These are phyloP conservation scores for Phaethornis superciliosus DNA, from an alignment of 2,113 vertebrate species.

Conservation along the genomic window DNA sequence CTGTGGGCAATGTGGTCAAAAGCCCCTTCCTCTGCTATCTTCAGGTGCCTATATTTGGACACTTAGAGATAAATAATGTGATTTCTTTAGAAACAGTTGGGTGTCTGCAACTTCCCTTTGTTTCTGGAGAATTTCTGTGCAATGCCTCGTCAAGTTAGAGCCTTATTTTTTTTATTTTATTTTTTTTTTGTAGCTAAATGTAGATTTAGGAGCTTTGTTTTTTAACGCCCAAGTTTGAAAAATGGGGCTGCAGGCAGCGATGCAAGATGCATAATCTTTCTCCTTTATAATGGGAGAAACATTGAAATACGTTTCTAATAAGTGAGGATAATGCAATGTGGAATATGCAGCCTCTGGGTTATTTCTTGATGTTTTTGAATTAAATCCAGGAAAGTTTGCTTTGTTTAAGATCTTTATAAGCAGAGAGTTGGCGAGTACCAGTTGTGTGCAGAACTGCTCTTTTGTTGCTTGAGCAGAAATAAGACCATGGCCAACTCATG, in stretches of 20 bases:
- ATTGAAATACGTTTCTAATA: background rate
- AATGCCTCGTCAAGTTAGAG: background rate
- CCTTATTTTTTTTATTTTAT: background rate
- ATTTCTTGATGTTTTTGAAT: slow-evolving; percentile 21
- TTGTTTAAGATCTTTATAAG: background rate
- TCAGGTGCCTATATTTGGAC: background rate
- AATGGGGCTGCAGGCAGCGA: background rate
- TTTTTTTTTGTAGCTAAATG: background rate
- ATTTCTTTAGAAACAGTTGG: background rate
- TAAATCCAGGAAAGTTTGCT: slow-evolving; percentile 18
- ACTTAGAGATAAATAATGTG: background rate
- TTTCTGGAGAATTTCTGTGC: background rate
- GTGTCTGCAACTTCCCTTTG: background rate
- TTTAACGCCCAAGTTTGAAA: background rate
- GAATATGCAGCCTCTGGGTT: slow-evolving; percentile 23
- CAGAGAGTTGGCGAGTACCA: background rate
- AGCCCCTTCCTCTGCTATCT: background rate
- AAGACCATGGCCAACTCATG: background rate
- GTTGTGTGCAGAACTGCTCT: background rate
- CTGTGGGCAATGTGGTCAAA: background rate
- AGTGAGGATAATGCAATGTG: background rate
- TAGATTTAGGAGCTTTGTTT: background rate
- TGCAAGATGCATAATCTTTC: background rate
- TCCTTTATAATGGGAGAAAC: background rate
- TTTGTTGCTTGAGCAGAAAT: background rate